A percentile compares a stretch with the other conserved stretches of the same genome.
These are phyloP conservation scores for Caenorhabditis auriculariae DNA, from an alignment of 2,888 invertebrate species.

Conservation along the genomic window DNA sequence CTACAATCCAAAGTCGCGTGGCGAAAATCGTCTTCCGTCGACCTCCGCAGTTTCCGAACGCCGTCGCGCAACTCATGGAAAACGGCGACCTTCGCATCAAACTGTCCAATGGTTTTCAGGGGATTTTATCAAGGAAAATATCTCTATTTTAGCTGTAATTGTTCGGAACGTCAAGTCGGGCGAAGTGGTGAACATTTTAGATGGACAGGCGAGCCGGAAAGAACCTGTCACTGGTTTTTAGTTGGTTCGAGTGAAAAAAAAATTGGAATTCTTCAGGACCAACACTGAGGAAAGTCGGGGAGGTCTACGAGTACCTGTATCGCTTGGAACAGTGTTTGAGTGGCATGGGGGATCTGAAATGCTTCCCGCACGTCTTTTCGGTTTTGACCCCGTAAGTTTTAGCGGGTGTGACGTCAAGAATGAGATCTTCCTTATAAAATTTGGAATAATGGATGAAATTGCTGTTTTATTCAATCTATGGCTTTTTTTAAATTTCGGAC, in stretches of 20 bases:
- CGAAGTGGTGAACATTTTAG: slow-evolving; percentile 11
- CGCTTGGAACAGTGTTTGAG: slow-evolving; percentile 9
- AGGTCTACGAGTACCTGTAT: slow-evolving; percentile 10
- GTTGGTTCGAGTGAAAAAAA: background rate
- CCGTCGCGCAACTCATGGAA: slow-evolving; percentile 30
- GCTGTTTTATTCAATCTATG: no score
- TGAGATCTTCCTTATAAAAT: no score
- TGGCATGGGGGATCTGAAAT: slow-evolving; percentile 5
- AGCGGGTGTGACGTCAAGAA: no score
- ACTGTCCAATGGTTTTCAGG: slow-evolving; percentile 1
- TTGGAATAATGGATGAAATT: no score
- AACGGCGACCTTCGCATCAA: slow-evolving; percentile 33
- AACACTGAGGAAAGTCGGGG: slow-evolving; percentile 12
- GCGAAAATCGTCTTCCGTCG: slow-evolving; percentile 16
- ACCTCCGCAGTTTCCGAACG: slow-evolving; percentile 26
- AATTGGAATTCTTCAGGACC: slow-evolving; percentile 4
- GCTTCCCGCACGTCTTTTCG: slow-evolving; percentile 17
- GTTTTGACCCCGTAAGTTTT: no score
- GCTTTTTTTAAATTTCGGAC: no score
- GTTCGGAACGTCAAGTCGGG: slow-evolving; percentile 19
- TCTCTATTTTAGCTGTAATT: slow-evolving; percentile 14
- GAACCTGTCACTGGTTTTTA: slow-evolving; percentile 12
- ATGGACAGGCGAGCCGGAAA: slow-evolving; percentile 4
- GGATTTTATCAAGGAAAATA: background rate
- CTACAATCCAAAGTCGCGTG: slow-evolving; percentile 9